Evolutionary conservation across 2,113 vertebrate species (phyloP).

Genomic region (Gorilla gorilla): DNA sequence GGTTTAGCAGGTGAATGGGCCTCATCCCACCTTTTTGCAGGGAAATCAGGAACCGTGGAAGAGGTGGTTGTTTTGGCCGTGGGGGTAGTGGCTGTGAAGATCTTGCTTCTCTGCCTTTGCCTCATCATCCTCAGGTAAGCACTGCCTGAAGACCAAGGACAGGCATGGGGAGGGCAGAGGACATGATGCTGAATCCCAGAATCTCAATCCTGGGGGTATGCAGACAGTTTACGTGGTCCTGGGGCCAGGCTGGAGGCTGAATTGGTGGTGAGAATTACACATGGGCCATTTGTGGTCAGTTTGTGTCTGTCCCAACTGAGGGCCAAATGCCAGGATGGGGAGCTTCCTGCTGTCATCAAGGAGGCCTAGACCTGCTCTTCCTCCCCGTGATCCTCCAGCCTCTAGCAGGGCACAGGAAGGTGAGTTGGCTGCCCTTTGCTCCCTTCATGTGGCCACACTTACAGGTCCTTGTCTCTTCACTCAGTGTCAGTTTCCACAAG

Average conservation of each 20-base stretch:
- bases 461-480: neutral
- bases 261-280: neutral
- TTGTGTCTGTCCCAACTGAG: neutral
- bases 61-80: neutral
- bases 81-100: neutral
- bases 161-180: accelerated
- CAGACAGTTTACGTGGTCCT: accelerated
- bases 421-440: neutral
- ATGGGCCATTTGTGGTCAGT: neutral
- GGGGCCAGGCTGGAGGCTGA: neutral
- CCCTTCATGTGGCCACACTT: too few species aligned
- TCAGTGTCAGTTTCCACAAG: neutral
- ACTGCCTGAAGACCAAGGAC: neutral
- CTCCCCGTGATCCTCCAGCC: too few species aligned
- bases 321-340: neutral
- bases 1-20: accelerated
- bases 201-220: accelerated
- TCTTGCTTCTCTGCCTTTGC: neutral
- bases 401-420: too few species aligned
- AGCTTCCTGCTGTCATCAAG: neutral
- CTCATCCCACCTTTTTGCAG: neutral
- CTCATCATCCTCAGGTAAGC: neutral
- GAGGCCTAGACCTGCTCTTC: neutral
- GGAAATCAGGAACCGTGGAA: neutral
- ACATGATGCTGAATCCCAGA: neutral